These are phyloP conservation scores for Sebastolobus altivelis DNA, from an alignment of 2,797 vertebrate genomes.

Conservation along the genomic window DNA sequence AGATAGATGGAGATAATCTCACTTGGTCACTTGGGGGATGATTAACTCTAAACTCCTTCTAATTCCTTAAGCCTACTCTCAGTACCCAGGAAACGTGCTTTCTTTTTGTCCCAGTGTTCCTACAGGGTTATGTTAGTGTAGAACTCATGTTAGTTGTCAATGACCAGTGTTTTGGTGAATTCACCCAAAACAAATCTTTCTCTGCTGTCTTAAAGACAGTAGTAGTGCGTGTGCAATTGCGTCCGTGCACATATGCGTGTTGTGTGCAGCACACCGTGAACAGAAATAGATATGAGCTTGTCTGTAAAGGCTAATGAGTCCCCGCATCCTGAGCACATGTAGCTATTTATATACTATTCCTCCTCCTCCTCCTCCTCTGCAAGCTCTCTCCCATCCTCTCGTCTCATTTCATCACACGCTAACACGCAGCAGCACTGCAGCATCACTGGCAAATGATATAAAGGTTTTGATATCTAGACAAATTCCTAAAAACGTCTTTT, in stretches of 20 bases:
- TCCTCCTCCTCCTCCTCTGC: slow-evolving; percentile 54
- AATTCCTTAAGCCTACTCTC: slow-evolving; percentile 82
- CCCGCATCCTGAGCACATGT: slow-evolving; percentile 66
- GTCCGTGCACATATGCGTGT: slow-evolving; percentile 33
- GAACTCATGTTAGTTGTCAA: background rate
- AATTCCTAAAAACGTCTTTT: background rate
- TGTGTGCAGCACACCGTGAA: slow-evolving; percentile 43
- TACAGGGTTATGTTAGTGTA: slow-evolving; percentile 15
- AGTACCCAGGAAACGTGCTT: slow-evolving; percentile 77
- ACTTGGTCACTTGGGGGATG: slow-evolving; percentile 78
- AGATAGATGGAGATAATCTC: slow-evolving; percentile 80
- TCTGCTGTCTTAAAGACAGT: background rate
- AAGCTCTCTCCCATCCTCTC: slow-evolving; percentile 50
- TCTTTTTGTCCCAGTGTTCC: slow-evolving; percentile 60
- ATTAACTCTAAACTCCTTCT: slow-evolving; percentile 85
- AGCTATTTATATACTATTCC: slow-evolving; percentile 77
- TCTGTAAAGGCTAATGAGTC: slow-evolving; percentile 77
- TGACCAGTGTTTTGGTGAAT: background rate
- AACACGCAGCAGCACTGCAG: slow-evolving; percentile 28
- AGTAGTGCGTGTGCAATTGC: background rate
- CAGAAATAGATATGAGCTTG: slow-evolving; percentile 74
- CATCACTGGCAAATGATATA: slow-evolving; percentile 23
- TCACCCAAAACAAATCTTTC: slow-evolving; percentile 16
- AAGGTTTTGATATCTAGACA: slow-evolving; percentile 1
- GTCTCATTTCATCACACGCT: slow-evolving; percentile 44